Evolutionary conservation across 2,888 invertebrate genomes (phyloP), one percentile per base, ranked within the genome.

Genomic region (Endotricha flammealis): DNA sequence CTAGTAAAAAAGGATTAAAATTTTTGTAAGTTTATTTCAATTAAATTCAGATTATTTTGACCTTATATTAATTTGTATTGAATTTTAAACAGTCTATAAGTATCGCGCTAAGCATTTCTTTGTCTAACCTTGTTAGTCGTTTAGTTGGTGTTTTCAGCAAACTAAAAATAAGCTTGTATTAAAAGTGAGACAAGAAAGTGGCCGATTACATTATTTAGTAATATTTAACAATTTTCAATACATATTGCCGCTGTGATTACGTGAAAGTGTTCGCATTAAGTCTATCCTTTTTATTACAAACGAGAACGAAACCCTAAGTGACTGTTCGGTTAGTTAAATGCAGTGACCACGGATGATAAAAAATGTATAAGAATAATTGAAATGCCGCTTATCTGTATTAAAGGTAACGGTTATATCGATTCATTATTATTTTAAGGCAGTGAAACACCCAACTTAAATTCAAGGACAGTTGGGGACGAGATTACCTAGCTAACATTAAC

Each of bases 381-480:
- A 73, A 79, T 65, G 72, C 66, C 73, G 70, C 83, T 82, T 83
- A 85, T 71, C 42, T 70, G 80, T 77, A 80, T 61, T 75, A 80
- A 70, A 73, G 65, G 61, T 78, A 77, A 79, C 74, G 74, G 80
- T 82, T 81, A 83, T 71, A 67, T 63, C 73, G 60, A 79, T 71
- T 64, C 61, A 46, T 67, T 66, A 65, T 73, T 68, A 79, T 78
- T 81, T 82, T 86, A 86, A 86, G 86, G 86, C 86, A 86, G 86
- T 86, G 86, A 85, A 79, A 86, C 81, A 79, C 82, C 86, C 86
- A 86, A 85, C 85, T 72, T 72, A 85, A 85, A 83, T 70, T 76
- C 68, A 74, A 85, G 82, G 81, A 79, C 74, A 77, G 86, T 85
- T 80, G 85, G 86, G 85, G 78, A 80, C 79, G 74, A 83, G 74